Percentiles rank a stretch among this genome's conserved stretches.
These are phyloP conservation scores for Cossypha niveicapilla DNA, from an alignment of 2,797 vertebrate genomes.

Conservation along the genomic window DNA sequence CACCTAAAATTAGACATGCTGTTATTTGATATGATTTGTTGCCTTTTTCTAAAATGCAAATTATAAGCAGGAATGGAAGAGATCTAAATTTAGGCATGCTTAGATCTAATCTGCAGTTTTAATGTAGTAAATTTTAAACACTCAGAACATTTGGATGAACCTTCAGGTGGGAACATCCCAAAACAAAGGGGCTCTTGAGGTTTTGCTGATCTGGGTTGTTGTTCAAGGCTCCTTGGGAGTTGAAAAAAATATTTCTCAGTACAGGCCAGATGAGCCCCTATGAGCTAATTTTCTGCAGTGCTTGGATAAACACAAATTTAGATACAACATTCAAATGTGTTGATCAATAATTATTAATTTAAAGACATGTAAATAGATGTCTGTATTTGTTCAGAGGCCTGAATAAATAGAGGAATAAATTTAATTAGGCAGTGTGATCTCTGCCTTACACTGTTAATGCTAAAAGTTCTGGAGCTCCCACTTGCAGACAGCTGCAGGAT, in stretches of 20 bases:
- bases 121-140: not conserved
- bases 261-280: not conserved
- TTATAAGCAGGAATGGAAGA: not conserved
- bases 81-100: not conserved
- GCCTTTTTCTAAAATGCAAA: not conserved
- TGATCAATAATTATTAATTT: not conserved
- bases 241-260: not conserved
- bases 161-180: not conserved
- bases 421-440: not conserved
- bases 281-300: not conserved
- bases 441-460: not conserved
- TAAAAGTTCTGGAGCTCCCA: not conserved
- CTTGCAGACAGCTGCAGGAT: not conserved
- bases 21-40: not conserved
- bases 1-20: not conserved
- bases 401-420: not conserved
- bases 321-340: not conserved
- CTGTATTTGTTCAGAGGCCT: not conserved
- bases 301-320: not conserved
- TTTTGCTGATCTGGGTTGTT: not conserved
- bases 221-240: not conserved
- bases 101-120: not conserved
- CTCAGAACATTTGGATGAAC: not conserved
- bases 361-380: not conserved
- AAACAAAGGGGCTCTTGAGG: not conserved